Evolutionary conservation across 2,797 vertebrate genomes (phyloP).

Genomic region (Centroberyx gerrardi): DNA sequence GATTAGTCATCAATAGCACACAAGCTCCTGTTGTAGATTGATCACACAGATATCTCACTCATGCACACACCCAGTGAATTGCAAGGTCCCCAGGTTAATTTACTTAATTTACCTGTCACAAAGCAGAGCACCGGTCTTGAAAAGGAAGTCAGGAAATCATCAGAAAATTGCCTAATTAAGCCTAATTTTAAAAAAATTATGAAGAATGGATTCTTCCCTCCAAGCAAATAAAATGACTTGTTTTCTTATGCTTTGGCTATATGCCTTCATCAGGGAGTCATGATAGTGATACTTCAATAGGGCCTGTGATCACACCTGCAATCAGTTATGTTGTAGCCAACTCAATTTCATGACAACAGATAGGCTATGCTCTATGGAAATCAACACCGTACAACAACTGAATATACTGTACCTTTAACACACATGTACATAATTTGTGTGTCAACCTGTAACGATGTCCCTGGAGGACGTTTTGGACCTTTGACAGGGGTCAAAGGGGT

Average conservation of each 20-base stretch:
- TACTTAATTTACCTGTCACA: constrained; percentile 40
- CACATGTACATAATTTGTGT: no score
- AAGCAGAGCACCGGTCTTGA: constrained; percentile 1
- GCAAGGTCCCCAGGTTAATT: constrained; percentile 73
- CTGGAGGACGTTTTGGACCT: no score
- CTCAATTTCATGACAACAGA: no score
- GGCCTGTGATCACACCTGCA: no score
- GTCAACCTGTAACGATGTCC: no score
- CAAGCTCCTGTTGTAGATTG: constrained; percentile 42
- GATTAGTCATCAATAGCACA: constrained; percentile 35
- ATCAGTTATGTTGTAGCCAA: no score
- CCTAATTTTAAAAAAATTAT: not conserved
- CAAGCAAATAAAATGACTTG: not conserved
- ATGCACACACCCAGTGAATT: constrained; percentile 67
- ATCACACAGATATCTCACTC: constrained; percentile 58
- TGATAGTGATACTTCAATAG: no score
- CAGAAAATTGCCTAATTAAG: constrained; percentile 46
- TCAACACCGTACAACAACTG: constrained; percentile 19
- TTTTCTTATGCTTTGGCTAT: no score
- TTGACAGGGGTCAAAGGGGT: constrained; percentile 2
- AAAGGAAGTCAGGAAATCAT: constrained; percentile 59
- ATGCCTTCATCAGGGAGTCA: no score
- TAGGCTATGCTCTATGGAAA: constrained; percentile 21
- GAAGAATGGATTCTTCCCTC: constrained; percentile 17
- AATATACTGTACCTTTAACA: not conserved